Percentiles rank a stretch among this genome's conserved stretches.
Conservation (phyloP, 2,797 vertebrate species). For the Xenops minutus region DNA sequence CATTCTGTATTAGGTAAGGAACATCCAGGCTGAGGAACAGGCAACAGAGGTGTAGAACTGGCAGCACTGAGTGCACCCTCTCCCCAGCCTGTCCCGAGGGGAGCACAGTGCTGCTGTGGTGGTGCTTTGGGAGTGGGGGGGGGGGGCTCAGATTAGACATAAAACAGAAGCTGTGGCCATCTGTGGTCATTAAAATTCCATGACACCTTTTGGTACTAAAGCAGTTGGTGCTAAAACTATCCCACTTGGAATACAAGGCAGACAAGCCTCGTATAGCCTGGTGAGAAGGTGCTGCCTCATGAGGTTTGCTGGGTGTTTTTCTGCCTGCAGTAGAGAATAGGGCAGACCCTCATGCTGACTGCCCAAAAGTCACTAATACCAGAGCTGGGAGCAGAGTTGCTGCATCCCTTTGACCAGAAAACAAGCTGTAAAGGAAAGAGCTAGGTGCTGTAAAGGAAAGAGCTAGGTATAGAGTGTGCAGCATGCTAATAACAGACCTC, state of each 20-base stretch:
- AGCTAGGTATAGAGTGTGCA: background rate
- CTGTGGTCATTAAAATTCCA: slow-evolving; percentile 58
- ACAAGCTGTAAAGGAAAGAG: background rate
- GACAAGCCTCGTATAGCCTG: background rate
- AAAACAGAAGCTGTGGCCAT: slow-evolving; percentile 45
- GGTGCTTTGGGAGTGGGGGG: background rate
- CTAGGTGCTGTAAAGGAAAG: background rate
- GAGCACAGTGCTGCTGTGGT: background rate
- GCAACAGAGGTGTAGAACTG: background rate
- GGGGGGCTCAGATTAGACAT: background rate
- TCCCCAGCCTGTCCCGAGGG: background rate
- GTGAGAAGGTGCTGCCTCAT: background rate
- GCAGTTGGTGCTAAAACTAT: slow-evolving; percentile 11
- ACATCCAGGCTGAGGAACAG: background rate
- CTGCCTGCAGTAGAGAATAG: background rate
- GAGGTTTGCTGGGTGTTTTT: background rate
- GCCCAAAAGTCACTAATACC: background rate
- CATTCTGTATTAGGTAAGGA: background rate
- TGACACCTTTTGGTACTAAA: slow-evolving; percentile 47
- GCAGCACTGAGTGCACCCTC: background rate
- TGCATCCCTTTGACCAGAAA: background rate
- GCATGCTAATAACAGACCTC: background rate
- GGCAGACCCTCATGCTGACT: background rate
- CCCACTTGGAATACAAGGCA: background rate
- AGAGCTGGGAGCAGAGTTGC: background rate